Evolutionary conservation across 2,888 invertebrate species (phyloP).

Genomic region (Epinotia brunnichana): DNA sequence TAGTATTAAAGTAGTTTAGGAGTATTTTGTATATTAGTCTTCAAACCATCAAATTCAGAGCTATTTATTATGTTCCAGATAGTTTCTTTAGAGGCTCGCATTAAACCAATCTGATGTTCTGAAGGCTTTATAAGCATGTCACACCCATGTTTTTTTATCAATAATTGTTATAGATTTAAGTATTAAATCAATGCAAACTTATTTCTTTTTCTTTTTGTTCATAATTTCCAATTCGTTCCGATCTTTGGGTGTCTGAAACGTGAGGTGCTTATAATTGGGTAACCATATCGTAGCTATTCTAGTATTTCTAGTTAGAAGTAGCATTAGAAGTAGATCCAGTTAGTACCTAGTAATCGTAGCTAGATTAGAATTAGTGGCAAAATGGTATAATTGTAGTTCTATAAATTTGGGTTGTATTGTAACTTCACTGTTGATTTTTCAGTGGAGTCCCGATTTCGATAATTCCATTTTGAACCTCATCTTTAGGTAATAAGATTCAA

Average conservation of each 20-base stretch:
- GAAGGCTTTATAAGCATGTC: slow-evolving; percentile 61
- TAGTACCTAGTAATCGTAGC: slow-evolving; percentile 34
- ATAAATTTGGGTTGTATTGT: neutral
- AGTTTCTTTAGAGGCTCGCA: neutral
- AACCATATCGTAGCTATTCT: slow-evolving; percentile 77
- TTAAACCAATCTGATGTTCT: neutral
- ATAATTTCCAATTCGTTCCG: neutral
- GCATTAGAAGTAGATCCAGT: slow-evolving; percentile 41
- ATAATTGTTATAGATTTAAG: slow-evolving; percentile 27
- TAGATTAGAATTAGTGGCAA: slow-evolving; percentile 38
- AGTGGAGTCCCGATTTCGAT: neutral
- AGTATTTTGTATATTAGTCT: slow-evolving; percentile 28
- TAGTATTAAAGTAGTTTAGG: slow-evolving; percentile 49
- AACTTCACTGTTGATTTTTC: neutral
- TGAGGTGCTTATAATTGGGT: slow-evolving; percentile 66
- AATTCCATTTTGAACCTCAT: neutral
- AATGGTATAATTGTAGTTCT: slow-evolving; percentile 17
- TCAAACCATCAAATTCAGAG: slow-evolving; percentile 1
- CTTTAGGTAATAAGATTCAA: neutral
- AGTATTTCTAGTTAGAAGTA: slow-evolving; percentile 17
- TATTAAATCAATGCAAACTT: slow-evolving; percentile 16
- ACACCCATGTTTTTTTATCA: slow-evolving; percentile 43
- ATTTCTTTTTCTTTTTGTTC: slow-evolving; percentile 20
- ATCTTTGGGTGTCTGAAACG: slow-evolving; percentile 43
- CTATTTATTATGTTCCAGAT: neutral